These are phyloP conservation scores for Osmoderma eremita DNA, from an alignment of 2,888 invertebrate genomes.

Conservation along the genomic window DNA sequence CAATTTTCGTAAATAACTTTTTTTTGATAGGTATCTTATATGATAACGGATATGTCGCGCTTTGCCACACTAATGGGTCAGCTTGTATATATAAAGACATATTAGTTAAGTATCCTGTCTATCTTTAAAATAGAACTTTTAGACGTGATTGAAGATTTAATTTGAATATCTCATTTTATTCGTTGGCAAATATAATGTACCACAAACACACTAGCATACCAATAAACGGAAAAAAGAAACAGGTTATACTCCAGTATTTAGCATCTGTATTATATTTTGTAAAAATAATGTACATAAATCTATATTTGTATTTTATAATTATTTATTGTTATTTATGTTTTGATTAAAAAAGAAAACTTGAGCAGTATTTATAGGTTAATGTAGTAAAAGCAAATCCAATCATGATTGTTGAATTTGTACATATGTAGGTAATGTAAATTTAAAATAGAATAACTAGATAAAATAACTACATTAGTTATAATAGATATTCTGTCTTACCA, in stretches of 20 bases:
- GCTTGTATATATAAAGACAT: too few relatives aligned
- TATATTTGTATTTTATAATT: constrained; percentile 18
- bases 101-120: too few relatives aligned
- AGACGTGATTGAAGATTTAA: too few relatives aligned
- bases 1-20: too few relatives aligned
- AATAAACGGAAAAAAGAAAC: too few relatives aligned
- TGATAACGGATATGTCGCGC: too few relatives aligned
- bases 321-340: constrained; percentile 33
- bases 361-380: constrained; percentile 14
- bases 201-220: neutral
- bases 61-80: too few relatives aligned
- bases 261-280: neutral
- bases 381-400: constrained; percentile 14
- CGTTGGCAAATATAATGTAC: too few relatives aligned
- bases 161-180: too few relatives aligned
- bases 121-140: too few relatives aligned
- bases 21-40: too few relatives aligned
- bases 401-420: constrained; percentile 2
- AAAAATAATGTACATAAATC: constrained; percentile 10
- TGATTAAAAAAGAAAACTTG: constrained; percentile 8
- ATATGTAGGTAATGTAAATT: constrained; percentile 4
- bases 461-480: neutral
- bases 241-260: neutral
- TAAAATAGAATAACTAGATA: too few relatives aligned
- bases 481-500: neutral